Percentiles rank a stretch among this genome's conserved stretches.
Conservation (phyloP, 2,888 invertebrate species). For the Sisyra terminalis region DNA sequence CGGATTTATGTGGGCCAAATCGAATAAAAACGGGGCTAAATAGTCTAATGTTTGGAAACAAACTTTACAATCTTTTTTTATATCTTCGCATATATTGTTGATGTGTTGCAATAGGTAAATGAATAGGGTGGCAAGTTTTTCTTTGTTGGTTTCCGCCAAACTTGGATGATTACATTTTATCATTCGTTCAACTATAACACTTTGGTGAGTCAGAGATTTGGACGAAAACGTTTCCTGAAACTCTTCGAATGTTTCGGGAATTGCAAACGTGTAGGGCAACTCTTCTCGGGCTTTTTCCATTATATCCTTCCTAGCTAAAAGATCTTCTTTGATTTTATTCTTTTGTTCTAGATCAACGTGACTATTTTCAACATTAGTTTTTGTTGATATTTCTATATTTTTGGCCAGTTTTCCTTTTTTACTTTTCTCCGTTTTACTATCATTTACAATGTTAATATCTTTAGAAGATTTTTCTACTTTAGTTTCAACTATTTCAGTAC, state of each 20-base stretch:
- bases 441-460: background rate
- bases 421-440: slow-evolving; percentile 5
- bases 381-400: slow-evolving; percentile 2
- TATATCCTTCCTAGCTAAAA: slow-evolving; percentile 26
- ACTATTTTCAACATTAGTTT: slow-evolving; percentile 1
- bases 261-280: slow-evolving; percentile 37
- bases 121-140: slow-evolving; percentile 55
- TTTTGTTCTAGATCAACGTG: slow-evolving; percentile 5
- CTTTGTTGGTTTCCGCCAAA: slow-evolving; percentile 60
- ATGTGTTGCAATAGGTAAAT: slow-evolving; percentile 61
- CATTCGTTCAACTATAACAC: slow-evolving; percentile 58
- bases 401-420: slow-evolving; percentile 5
- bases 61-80: slow-evolving; percentile 26
- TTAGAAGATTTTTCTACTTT: slow-evolving; percentile 10
- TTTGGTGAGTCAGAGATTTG: slow-evolving; percentile 45
- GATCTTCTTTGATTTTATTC: slow-evolving; percentile 20
- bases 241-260: slow-evolving; percentile 44
- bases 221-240: slow-evolving; percentile 42
- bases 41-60: slow-evolving; percentile 42
- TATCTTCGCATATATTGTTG: slow-evolving; percentile 40
- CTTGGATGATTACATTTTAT: slow-evolving; percentile 80
- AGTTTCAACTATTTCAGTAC: slow-evolving; percentile 11
- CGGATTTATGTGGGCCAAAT: slow-evolving; percentile 54
- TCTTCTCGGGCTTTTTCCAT: slow-evolving; percentile 38
- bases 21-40: slow-evolving; percentile 40